Percentiles rank a stretch among this genome's conserved stretches.
These are phyloP conservation scores for Lepidurus couesii DNA, from an alignment of 1,140 invertebrate genomes.

Conservation along the genomic window DNA sequence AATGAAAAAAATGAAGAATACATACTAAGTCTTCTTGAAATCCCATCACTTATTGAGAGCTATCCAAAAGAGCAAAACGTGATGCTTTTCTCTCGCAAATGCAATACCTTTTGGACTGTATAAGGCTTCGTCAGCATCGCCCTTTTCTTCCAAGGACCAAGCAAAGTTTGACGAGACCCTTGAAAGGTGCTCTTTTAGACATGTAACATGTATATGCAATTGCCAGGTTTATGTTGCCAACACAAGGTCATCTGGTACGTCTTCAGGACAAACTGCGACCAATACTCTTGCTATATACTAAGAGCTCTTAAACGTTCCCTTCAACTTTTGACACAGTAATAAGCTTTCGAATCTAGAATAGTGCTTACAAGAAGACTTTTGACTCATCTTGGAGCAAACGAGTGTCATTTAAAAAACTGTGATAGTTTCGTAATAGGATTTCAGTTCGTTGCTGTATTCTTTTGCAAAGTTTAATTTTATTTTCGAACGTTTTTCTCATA, in stretches of 20 bases:
- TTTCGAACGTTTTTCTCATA: too few relatives aligned
- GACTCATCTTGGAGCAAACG: too few relatives aligned
- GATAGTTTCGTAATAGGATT: too few relatives aligned
- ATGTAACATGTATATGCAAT: background rate
- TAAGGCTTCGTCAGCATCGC: background rate
- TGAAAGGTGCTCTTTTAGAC: background rate
- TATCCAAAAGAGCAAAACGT: background rate
- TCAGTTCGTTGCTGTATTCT: too few relatives aligned
- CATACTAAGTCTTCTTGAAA: constrained; percentile 5
- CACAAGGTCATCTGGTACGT: background rate
- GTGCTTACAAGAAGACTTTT: too few relatives aligned
- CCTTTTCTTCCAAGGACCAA: background rate
- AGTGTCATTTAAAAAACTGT: too few relatives aligned
- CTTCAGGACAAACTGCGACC: background rate
- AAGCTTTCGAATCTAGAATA: too few relatives aligned
- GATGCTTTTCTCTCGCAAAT: background rate
- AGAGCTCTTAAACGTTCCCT: too few relatives aligned
- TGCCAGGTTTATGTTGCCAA: background rate
- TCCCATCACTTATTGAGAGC: background rate
- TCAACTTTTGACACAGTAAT: too few relatives aligned
- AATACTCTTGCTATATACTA: background rate
- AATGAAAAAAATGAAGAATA: background rate
- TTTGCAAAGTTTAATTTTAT: too few relatives aligned
- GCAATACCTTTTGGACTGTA: background rate
- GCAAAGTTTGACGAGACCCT: background rate